Percentiles rank a stretch among this genome's conserved stretches.
Conservation (phyloP, 2,797 vertebrate species). For the Neopelma chrysocephalum region DNA sequence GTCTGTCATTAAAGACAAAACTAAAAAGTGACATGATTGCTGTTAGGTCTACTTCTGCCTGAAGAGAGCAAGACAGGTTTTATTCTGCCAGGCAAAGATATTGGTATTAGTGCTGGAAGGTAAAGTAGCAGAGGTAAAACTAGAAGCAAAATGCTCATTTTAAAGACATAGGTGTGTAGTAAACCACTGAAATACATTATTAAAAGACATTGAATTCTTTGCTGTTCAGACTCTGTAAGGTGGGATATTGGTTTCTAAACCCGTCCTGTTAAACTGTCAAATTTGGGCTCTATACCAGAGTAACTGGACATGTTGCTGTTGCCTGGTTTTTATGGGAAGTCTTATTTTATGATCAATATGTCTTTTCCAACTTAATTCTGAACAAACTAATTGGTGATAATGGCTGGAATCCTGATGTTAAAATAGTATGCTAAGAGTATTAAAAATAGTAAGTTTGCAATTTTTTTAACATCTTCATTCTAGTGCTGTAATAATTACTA, state of each 20-base stretch:
- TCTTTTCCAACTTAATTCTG: constrained; percentile 16
- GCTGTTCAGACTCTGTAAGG: background rate
- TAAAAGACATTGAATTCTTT: background rate
- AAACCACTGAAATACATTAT: background rate
- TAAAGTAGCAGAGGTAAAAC: background rate
- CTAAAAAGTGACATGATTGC: background rate
- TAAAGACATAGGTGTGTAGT: background rate
- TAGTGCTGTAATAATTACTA: constrained; percentile 32
- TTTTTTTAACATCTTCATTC: constrained; percentile 19
- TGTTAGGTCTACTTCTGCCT: background rate
- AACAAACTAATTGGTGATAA: constrained; percentile 55
- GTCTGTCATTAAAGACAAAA: background rate
- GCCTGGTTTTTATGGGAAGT: background rate
- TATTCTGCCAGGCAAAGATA: background rate
- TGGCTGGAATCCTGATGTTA: constrained; percentile 5
- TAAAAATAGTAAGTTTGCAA: background rate
- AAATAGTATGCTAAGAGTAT: background rate
- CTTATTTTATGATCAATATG: background rate
- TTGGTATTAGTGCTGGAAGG: background rate
- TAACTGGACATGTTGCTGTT: background rate
- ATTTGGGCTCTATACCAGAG: background rate
- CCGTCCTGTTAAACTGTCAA: background rate
- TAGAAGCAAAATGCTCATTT: background rate
- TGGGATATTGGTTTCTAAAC: background rate
- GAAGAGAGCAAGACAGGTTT: background rate